Base-by-base conservation (phyloP, 2,888 invertebrate species). In the Hypena proboscidalis region DNA sequence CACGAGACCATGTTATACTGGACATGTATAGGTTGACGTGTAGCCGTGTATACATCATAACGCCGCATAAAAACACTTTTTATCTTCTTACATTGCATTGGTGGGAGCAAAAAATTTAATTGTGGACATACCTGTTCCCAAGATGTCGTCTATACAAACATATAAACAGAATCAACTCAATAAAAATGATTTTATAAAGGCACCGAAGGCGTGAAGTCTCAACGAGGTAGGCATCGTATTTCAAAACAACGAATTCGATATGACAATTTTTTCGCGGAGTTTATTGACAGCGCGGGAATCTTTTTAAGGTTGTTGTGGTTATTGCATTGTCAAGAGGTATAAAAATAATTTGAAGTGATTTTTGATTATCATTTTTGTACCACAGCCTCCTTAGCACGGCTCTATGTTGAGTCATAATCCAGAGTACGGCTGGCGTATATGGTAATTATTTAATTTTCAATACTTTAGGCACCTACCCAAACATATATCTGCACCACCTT, bases 161-260 rank as follows among this genome's bases (percentile, higher is more conserved):
- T 74, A 77, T 74, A 74, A 79, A 80, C 74, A 67, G 67, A 76
- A 74, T 73, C 71, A 78, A 78, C 70, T 73, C 70, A 76, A 83
- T 81, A 83, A 83, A 80, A 75, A 67, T 60, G 57, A 59, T 68
- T 76, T 73, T 74, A 72, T 74, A 77, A 78, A 74, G 53, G 66
- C 61, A 56, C 48, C 51, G 60, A 67, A 77, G 71, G 79, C 72
- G 79, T 75, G 74, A 80, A 78, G 54, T 55, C 67, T 27, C 74
- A 78, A 80, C 61, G 80, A 78, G 80, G 79, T 80, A 69, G 75
- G 68, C 62, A 63, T 89, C 80, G 62, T 70, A 74, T 89, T 88
- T 79, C 88, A 85, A 81, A 89, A 89, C 85, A 88, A 72, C 70
- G 74, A 82, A 85, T 77, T 69, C 67, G 84, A 87, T 82, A 81